Conservation (phyloP, 2,113 vertebrate species). For the Caretta caretta region DNA sequence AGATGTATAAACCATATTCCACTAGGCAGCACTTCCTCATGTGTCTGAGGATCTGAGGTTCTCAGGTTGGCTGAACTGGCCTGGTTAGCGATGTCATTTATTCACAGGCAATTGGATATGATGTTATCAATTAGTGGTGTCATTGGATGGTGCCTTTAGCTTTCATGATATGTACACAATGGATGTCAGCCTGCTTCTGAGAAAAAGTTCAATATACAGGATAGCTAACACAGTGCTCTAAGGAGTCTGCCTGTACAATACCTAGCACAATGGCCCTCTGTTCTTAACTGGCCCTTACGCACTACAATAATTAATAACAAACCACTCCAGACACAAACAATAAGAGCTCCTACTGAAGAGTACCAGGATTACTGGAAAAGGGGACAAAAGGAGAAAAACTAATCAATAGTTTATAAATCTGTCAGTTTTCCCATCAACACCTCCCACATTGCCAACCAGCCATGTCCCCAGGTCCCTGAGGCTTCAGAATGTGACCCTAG, state of each 20-base stretch:
- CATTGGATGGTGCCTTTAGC: neutral
- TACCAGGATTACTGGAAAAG: neutral
- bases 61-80: neutral
- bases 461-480: neutral
- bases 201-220: neutral
- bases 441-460: neutral
- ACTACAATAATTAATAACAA: neutral
- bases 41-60: neutral
- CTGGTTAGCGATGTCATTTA: neutral
- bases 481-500: rapidly evolving
- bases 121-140: rapidly evolving
- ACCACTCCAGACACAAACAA: neutral
- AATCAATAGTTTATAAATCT: neutral
- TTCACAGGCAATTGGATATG: rapidly evolving
- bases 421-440: neutral
- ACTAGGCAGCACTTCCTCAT: neutral
- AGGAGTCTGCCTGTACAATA: neutral
- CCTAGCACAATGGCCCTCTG: neutral
- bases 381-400: rapidly evolving
- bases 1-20: neutral
- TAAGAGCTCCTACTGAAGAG: neutral
- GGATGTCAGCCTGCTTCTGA: neutral
- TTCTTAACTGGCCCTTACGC: neutral
- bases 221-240: neutral
- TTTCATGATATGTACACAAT: neutral